Conservation (phyloP, 2,113 vertebrate genomes). For the Zeus faber region DNA sequence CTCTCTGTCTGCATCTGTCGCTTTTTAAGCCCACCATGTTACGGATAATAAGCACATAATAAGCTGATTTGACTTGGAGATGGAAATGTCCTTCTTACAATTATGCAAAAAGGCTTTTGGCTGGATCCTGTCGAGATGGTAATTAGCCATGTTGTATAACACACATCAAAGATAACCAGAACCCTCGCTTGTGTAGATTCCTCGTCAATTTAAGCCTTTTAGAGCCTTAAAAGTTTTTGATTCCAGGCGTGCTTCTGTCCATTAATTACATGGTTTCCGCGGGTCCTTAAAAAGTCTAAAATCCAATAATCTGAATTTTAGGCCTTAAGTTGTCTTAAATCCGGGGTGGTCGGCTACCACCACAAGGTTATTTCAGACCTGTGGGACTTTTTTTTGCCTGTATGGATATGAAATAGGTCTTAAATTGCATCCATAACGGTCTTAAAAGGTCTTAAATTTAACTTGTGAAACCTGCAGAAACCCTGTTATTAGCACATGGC, state of each 20-base stretch:
- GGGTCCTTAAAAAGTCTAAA: too few relatives aligned
- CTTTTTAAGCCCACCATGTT: background rate
- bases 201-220: constrained; percentile 20
- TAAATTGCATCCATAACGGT: too few relatives aligned
- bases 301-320: too few relatives aligned
- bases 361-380: too few relatives aligned
- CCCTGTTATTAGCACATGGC: too few relatives aligned
- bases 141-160: constrained; percentile 25
- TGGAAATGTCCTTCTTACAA: constrained; percentile 39
- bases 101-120: constrained; percentile 29
- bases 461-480: too few relatives aligned
- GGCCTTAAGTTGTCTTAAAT: too few relatives aligned
- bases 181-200: constrained; percentile 15
- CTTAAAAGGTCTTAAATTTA: too few relatives aligned
- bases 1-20: constrained; percentile 7
- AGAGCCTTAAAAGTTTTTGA: constrained; percentile 29
- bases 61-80: constrained; percentile 24
- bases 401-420: too few relatives aligned
- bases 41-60: constrained; percentile 18
- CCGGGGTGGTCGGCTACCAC: too few relatives aligned
- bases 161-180: constrained; percentile 18
- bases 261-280: too few relatives aligned
- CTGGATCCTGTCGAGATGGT: constrained; percentile 13
- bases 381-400: too few relatives aligned
- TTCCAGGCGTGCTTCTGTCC: constrained; percentile 19